Evolutionary conservation across 2,888 invertebrate species (phyloP), one percentile per base, ranked within the genome.

Genomic region (Onthophagus sagittarius): DNA sequence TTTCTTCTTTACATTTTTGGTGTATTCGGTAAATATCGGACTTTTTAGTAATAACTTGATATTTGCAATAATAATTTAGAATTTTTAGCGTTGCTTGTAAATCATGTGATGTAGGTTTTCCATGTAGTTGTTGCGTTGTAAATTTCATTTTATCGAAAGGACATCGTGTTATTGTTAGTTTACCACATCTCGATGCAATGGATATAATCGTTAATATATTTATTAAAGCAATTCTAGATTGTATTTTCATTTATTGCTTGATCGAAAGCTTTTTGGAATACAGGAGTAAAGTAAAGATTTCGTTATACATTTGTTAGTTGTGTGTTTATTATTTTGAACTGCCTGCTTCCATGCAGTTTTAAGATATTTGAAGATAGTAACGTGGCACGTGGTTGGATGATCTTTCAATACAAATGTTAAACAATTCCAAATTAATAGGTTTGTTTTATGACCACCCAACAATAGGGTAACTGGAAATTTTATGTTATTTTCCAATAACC

Each of bases 401-500:
- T 9, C 14, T 64, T 64, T 64, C 15, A 13, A n/a, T 6, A 64
- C 64, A 64, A 64, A 64, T 3, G 15, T 64, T 14, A 64, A 64
- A 64, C n/a, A 64, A 64, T 23, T 64, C 64, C 23, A 64, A 11
- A 64, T 64, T 64, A 64, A 64, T 64, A 13, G 11, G 64, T 15
- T n/a, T n/a, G 69, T n/a, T 9, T 31, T 33, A 33, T 69, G 31
- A 31, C 32, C 32, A 7, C 7, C 7, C 33, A 33, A 11, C 11
- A 69, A 69, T 11, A 69, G 31, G 14, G 31, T 11, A 15, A 69
- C 69, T 32, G 39, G 31, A 23, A 69, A 32, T 69, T 69, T 23
- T 32, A 69, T 69, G 15, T 69, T 31, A 15, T 69, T 69, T n/a
- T 69, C 32, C 31, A 69, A 69, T 69, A 69, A 33, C 69, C 69